Evolutionary conservation across 2,113 vertebrate genomes (phyloP).

Genomic region (Erinaceus europaeus): DNA sequence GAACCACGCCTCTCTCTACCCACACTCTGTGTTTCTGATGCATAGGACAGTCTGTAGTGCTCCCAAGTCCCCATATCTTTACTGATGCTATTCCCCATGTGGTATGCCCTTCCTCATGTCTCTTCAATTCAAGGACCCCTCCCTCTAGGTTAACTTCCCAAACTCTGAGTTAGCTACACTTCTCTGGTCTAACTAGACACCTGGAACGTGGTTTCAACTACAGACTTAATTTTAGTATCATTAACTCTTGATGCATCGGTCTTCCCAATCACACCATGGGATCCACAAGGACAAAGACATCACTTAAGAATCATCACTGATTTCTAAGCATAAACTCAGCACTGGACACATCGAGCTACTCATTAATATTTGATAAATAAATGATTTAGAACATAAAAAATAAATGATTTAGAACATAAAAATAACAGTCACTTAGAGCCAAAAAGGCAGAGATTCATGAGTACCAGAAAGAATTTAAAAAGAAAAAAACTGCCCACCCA

Average conservation of each 20-base stretch:
- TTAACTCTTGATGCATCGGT: not conserved
- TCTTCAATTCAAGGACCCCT: not conserved
- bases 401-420: too few species aligned
- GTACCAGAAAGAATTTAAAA: not conserved
- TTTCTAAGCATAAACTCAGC: not conserved
- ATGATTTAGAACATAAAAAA: not conserved
- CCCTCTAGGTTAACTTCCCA: not conserved
- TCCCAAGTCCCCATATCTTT: not conserved
- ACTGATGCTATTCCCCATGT: not conserved
- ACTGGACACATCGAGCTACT: not conserved
- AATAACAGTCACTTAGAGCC: not conserved
- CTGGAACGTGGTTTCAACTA: not conserved
- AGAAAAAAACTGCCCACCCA: too few species aligned
- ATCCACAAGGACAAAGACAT: not conserved
- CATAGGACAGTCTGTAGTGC: not conserved
- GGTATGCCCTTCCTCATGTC: not conserved
- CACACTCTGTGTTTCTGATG: not conserved
- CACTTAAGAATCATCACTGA: not conserved
- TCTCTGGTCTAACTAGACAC: not conserved
- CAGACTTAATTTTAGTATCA: not conserved
- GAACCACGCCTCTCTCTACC: not conserved
- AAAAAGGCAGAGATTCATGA: not conserved
- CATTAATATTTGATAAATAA: conserved; percentile 5
- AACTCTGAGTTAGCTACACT: not conserved
- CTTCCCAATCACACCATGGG: not conserved